Percentiles rank a stretch among this genome's conserved stretches.
Evolutionary conservation across 1,140 invertebrate genomes (phyloP).

Genomic region (Goniozus legneri): DNA sequence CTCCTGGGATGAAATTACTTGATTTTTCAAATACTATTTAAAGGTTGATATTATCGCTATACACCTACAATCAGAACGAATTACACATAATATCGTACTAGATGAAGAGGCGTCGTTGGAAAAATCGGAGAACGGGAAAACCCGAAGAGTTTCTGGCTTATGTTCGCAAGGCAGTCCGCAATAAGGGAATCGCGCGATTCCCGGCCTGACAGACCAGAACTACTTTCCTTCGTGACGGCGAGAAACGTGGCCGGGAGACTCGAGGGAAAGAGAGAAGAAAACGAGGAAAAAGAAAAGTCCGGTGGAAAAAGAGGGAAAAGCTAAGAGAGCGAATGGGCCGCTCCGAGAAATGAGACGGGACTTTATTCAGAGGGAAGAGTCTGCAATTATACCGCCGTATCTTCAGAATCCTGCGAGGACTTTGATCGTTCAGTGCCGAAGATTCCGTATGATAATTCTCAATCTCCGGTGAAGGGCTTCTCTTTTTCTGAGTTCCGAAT

Average conservation of each 20-base stretch:
- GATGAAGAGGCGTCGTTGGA: too few species aligned
- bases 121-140: too few species aligned
- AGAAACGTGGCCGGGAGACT: slow-evolving; percentile 15
- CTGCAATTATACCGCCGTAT: slow-evolving; percentile 8
- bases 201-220: slow-evolving; percentile 22
- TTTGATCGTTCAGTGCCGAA: too few species aligned
- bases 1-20: too few species aligned
- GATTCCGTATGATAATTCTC: too few species aligned
- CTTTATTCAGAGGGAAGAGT: slow-evolving; percentile 31
- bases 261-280: slow-evolving; percentile 1
- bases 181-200: slow-evolving; percentile 32
- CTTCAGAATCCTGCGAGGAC: too few species aligned
- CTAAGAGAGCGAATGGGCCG: slow-evolving; percentile 24
- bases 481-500: too few species aligned
- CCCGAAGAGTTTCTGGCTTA: too few species aligned
- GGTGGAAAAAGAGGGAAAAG: slow-evolving; percentile 9
- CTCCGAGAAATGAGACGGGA: slow-evolving; percentile 31
- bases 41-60: too few species aligned
- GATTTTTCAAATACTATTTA: too few species aligned
- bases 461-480: slow-evolving; percentile 7
- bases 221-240: slow-evolving; percentile 15
- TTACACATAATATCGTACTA: too few species aligned
- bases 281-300: not conserved
- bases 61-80: too few species aligned
- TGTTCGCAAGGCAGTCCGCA: slow-evolving; percentile 28